A percentile compares a stretch with the other conserved stretches of the same genome.
These are phyloP conservation scores for Hestina assimilis DNA, from an alignment of 1,140 invertebrate genomes.

Conservation along the genomic window DNA sequence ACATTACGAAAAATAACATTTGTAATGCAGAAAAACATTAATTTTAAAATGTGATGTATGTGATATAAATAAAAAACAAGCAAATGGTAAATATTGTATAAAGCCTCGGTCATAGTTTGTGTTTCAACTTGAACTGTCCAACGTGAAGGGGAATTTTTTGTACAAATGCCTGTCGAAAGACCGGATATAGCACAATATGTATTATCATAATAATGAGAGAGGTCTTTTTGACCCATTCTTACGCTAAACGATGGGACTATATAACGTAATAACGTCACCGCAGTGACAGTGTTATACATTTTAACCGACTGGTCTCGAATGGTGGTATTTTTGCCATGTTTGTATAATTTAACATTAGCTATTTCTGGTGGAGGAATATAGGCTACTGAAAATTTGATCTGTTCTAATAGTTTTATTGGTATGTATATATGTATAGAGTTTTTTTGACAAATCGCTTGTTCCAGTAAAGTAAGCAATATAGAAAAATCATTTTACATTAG, in stretches of 20 bases:
- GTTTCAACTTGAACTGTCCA: constrained; percentile 59
- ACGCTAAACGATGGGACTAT: constrained; percentile 16
- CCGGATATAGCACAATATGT: constrained; percentile 52
- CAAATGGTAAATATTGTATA: constrained; percentile 60
- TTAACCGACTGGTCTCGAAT: not conserved
- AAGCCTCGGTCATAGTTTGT: constrained; percentile 45
- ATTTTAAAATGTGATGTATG: too few species aligned
- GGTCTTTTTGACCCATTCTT: constrained; percentile 44
- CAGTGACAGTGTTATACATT: constrained; percentile 5
- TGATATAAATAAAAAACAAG: too few species aligned
- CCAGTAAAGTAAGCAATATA: too few species aligned
- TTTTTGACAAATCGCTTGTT: too few species aligned
- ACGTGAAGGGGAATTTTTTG: constrained; percentile 31
- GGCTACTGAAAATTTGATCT: not conserved
- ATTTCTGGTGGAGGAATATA: not conserved
- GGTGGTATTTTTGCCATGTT: not conserved
- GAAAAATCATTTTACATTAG: too few species aligned
- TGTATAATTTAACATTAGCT: too few species aligned
- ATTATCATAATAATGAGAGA: constrained; percentile 64
- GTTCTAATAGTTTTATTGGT: too few species aligned
- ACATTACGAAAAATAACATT: too few species aligned
- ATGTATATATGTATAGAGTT: too few species aligned
- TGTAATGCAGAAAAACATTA: too few species aligned
- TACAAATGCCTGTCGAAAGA: constrained; percentile 43
- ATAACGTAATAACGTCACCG: not conserved